These are phyloP conservation scores for Petroica traversi DNA, from an alignment of 2,113 vertebrate species.

Conservation along the genomic window DNA sequence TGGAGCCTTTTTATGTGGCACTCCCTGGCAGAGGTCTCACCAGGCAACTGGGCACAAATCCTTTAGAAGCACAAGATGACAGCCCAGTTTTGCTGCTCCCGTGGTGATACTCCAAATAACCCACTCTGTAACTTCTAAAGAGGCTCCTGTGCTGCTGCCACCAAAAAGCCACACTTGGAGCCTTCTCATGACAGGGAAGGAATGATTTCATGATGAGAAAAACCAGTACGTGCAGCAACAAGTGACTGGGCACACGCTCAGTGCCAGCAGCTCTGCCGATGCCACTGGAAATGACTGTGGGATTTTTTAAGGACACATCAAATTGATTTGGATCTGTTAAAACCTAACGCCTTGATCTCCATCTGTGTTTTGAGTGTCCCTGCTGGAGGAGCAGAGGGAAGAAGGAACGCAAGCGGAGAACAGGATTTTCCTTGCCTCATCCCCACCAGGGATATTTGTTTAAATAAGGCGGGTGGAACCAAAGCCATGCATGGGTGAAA, in stretches of 20 bases:
- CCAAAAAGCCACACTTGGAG: not conserved
- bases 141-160: not conserved
- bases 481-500: slow-evolving; percentile 47
- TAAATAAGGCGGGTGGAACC: slow-evolving; percentile 53
- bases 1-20: not conserved
- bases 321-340: slow-evolving; percentile 47
- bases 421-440: slow-evolving; percentile 64
- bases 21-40: not conserved
- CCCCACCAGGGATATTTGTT: slow-evolving; percentile 29
- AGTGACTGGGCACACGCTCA: not conserved
- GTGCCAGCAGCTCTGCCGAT: not conserved
- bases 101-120: not conserved
- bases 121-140: not conserved
- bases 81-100: not conserved
- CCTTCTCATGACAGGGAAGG: not conserved
- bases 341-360: slow-evolving; percentile 22
- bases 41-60: not conserved
- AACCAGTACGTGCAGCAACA: not conserved
- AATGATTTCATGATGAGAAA: not conserved
- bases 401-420: slow-evolving; percentile 13
- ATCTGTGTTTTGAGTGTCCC: slow-evolving; percentile 46
- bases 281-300: slow-evolving; percentile 37
- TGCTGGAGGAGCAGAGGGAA: slow-evolving; percentile 52
- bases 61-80: not conserved
- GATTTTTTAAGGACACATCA: slow-evolving; percentile 54